A percentile compares a stretch with the other conserved stretches of the same genome.
phyloP scores from a whole-genome alignment of 2,113 vertebrate genomes.

The Zosterops lateralis region DNA sequence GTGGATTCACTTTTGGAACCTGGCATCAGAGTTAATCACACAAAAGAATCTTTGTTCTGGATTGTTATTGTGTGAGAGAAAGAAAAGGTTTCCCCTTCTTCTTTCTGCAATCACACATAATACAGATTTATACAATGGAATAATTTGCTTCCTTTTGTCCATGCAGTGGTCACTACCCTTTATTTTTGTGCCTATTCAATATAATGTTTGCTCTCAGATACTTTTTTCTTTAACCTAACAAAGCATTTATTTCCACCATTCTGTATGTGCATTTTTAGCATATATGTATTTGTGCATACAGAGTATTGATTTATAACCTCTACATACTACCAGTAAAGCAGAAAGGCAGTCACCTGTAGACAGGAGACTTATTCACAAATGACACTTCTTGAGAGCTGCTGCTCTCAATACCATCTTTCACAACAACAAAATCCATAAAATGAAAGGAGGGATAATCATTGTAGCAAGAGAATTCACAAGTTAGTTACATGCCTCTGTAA shows the following conservation, averaged over 20 bases:
- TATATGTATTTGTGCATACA: not conserved
- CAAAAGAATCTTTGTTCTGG: not conserved
- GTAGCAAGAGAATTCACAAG: not conserved
- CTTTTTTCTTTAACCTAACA: not conserved
- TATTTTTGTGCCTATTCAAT: constrained; percentile 21
- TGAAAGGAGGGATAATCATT: not conserved
- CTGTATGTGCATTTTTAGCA: not conserved
- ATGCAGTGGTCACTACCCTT: constrained; percentile 13
- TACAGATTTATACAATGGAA: constrained; percentile 15
- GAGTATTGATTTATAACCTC: not conserved
- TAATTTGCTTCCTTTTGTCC: constrained; percentile 20
- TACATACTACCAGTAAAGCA: not conserved
- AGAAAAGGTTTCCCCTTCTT: not conserved
- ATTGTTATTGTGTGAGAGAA: not conserved
- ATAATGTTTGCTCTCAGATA: constrained; percentile 3
- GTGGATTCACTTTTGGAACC: not conserved
- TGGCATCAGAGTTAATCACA: not conserved
- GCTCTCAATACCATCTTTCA: not conserved
- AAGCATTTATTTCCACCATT: not conserved
- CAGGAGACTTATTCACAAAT: not conserved
- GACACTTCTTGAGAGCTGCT: not conserved
- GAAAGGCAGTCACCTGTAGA: not conserved
- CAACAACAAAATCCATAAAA: not conserved
- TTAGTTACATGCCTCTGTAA: not conserved
- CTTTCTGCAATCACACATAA: not conserved